A percentile compares a stretch with the other conserved stretches of the same genome.
Evolutionary conservation across 2,113 vertebrate species (phyloP).

Genomic region (Ictalurus furcatus): DNA sequence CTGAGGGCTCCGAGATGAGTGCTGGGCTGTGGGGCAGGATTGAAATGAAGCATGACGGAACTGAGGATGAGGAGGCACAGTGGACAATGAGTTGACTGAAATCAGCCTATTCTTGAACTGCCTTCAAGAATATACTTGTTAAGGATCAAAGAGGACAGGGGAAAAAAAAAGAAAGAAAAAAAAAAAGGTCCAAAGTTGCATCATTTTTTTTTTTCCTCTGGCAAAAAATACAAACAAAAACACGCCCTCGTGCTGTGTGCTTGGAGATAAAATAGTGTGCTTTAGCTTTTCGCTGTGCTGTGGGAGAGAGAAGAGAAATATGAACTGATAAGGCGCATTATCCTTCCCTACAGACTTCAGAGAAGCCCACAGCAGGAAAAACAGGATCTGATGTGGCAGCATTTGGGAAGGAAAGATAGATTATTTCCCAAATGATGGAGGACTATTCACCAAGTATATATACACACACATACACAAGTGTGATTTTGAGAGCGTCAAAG

Average conservation of each 20-base stretch:
- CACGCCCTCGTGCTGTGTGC: not conserved
- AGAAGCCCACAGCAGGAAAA: not conserved
- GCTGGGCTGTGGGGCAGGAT: slow-evolving; percentile 24
- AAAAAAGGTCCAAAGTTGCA: not conserved
- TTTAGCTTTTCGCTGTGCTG: slow-evolving; percentile 4
- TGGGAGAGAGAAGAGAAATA: not conserved
- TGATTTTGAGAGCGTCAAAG: not conserved
- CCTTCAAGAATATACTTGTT: slow-evolving; percentile 18
- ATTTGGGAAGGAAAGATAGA: not conserved
- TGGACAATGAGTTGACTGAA: slow-evolving; percentile 42
- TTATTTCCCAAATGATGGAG: slow-evolving; percentile 11
- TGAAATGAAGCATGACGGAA: slow-evolving; percentile 50
- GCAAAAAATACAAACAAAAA: slow-evolving; percentile 1
- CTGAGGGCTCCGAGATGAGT: slow-evolving; percentile 24
- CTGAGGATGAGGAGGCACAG: slow-evolving; percentile 48
- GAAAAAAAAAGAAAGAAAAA: not conserved
- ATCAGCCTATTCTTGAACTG: slow-evolving; percentile 20
- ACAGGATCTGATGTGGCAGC: slow-evolving; percentile 38
- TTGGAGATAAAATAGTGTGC: not conserved
- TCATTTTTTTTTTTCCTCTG: not conserved
- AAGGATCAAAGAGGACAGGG: slow-evolving; percentile 1
- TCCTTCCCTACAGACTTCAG: slow-evolving; percentile 28
- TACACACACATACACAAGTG: not conserved
- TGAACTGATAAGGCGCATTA: slow-evolving; percentile 27
- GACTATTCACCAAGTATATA: not conserved